Evolutionary conservation across 2,113 vertebrate species (phyloP).

Genomic region (Bambusicola thoracicus): DNA sequence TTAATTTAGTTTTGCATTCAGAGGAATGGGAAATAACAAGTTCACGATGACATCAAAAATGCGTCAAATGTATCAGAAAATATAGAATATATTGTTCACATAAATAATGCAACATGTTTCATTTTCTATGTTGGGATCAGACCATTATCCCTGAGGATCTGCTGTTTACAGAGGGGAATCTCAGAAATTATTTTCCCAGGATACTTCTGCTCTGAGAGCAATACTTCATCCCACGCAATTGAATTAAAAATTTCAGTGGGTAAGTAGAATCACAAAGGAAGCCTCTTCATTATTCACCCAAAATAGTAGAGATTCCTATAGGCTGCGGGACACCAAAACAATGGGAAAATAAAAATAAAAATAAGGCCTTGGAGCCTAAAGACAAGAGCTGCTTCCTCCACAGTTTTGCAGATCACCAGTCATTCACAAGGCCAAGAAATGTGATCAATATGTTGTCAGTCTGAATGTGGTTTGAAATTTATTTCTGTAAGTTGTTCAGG

Average conservation of each 20-base stretch:
- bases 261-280: not conserved
- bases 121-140: not conserved
- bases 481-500: not conserved
- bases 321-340: not conserved
- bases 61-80: not conserved
- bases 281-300: not conserved
- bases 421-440: not conserved
- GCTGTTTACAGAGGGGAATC: not conserved
- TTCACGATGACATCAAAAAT: not conserved
- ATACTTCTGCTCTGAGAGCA: not conserved
- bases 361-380: not conserved
- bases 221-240: not conserved
- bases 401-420: not conserved
- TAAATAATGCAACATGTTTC: not conserved
- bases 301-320: not conserved
- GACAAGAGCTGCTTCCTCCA: not conserved
- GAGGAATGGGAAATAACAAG: not conserved
- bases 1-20: not conserved
- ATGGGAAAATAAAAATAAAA: not conserved
- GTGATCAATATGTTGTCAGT: not conserved
- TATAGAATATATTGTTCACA: not conserved
- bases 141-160: not conserved
- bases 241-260: not conserved
- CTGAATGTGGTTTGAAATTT: not conserved
- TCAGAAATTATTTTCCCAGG: not conserved